phyloP scores from a whole-genome alignment of 2,888 invertebrate species.

The Endomychus coccineus region DNA sequence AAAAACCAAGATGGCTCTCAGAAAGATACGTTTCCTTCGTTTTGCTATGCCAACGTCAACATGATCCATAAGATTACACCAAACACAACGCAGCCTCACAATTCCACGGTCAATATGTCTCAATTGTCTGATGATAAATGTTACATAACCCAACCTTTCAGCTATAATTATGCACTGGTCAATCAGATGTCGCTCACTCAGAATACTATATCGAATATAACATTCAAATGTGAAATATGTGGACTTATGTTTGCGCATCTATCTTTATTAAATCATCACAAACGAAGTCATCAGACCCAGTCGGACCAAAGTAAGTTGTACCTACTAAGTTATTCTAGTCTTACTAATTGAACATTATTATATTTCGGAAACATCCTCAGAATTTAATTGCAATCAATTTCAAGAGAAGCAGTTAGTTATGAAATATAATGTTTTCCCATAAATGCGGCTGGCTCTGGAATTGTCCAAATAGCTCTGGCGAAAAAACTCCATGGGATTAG shows the following conservation, averaged over 20 bases:
- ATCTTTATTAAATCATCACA: conserved; percentile 76
- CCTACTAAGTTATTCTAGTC: no score
- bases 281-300: conserved; percentile 72
- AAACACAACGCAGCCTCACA: conserved; percentile 32
- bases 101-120: conserved; percentile 59
- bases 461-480: no score
- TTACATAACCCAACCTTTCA: conserved; percentile 67
- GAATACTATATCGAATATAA: conserved; percentile 71
- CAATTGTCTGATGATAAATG: conserved; percentile 65
- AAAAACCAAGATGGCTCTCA: conserved; percentile 33
- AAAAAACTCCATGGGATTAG: no score
- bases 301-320: no score
- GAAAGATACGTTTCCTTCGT: conserved; percentile 56
- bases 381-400: no score
- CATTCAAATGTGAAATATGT: conserved; percentile 83
- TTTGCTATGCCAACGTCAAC: conserved; percentile 62
- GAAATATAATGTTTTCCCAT: no score
- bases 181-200: conserved; percentile 81
- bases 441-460: no score
- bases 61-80: conserved; percentile 58
- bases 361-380: no score
- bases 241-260: conserved; percentile 80
- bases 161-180: conserved; percentile 71
- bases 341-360: no score
- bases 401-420: no score